These are phyloP conservation scores for Spodoptera exigua DNA, from an alignment of 2,888 invertebrate species.

Conservation along the genomic window DNA sequence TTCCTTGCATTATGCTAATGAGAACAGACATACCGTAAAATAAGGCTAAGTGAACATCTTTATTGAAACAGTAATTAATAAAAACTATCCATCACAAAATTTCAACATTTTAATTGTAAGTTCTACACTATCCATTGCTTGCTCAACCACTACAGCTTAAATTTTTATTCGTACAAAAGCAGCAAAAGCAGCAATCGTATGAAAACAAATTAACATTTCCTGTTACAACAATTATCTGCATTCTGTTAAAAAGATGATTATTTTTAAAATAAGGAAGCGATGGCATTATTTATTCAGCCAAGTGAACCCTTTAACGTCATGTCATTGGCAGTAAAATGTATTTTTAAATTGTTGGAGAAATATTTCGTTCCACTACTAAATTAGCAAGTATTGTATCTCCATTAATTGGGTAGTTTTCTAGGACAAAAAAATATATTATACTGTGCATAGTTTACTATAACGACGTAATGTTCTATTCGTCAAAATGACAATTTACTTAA, in stretches of 20 bases:
- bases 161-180: not conserved
- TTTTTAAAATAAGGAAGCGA: slow-evolving; percentile 49
- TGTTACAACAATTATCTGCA: slow-evolving; percentile 56
- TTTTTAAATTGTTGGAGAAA: slow-evolving; percentile 31
- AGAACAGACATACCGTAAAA: no score
- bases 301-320: slow-evolving; percentile 26
- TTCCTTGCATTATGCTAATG: not conserved
- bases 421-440: no score
- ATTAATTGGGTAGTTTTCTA: no score
- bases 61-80: slow-evolving; percentile 27
- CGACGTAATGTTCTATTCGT: no score
- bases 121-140: slow-evolving; percentile 16
- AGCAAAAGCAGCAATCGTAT: slow-evolving; percentile 23
- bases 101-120: slow-evolving; percentile 18
- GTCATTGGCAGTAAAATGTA: slow-evolving; percentile 44
- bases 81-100: slow-evolving; percentile 19
- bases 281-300: slow-evolving; percentile 43
- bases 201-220: slow-evolving; percentile 45
- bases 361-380: not conserved
- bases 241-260: slow-evolving; percentile 35
- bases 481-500: no score
- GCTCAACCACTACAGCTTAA: not conserved
- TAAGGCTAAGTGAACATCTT: slow-evolving; percentile 19
- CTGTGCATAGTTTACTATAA: no score
- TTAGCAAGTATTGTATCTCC: no score